Percentiles rank a stretch among this genome's conserved stretches.
phyloP scores from a whole-genome alignment of 1,140 invertebrate species.

The Periplaneta americana region DNA sequence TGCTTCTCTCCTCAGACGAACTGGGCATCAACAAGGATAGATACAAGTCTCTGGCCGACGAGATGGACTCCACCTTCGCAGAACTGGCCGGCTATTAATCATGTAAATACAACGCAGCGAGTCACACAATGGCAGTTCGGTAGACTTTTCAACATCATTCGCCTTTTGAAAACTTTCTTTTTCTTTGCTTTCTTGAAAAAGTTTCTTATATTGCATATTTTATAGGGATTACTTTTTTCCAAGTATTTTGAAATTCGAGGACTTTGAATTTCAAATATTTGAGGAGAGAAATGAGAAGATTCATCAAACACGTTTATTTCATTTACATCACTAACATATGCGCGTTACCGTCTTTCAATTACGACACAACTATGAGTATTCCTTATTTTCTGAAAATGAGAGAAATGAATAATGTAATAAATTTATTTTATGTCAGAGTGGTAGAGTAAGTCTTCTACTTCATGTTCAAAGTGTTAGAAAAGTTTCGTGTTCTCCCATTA shows the following conservation, averaged over 20 bases:
- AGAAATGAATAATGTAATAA: not conserved
- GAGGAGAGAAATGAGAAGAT: not conserved
- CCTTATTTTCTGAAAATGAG: not conserved
- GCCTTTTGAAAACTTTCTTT: not conserved
- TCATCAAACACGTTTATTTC: not conserved
- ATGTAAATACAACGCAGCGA: not conserved
- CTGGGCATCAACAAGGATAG: conserved; percentile 98
- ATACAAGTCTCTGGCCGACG: conserved; percentile 94
- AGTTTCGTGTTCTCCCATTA: not conserved
- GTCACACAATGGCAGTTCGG: not conserved
- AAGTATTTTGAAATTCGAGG: not conserved
- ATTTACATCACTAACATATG: not conserved
- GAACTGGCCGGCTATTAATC: conserved; percentile 76
- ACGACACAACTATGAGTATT: not conserved
- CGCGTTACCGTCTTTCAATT: not conserved
- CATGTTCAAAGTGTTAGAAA: too few relatives aligned
- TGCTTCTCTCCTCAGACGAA: conserved; percentile 66
- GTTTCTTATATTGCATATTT: too few relatives aligned
- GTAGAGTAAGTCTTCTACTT: too few relatives aligned
- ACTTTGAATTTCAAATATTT: not conserved
- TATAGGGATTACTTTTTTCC: not conserved
- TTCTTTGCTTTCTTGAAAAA: not conserved
- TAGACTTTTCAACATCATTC: not conserved
- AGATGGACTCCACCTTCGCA: conserved; percentile 96
- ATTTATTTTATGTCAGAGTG: not conserved